Conservation (phyloP, 2,888 invertebrate species). For the Sinodicranocentrus sp. region DNA sequence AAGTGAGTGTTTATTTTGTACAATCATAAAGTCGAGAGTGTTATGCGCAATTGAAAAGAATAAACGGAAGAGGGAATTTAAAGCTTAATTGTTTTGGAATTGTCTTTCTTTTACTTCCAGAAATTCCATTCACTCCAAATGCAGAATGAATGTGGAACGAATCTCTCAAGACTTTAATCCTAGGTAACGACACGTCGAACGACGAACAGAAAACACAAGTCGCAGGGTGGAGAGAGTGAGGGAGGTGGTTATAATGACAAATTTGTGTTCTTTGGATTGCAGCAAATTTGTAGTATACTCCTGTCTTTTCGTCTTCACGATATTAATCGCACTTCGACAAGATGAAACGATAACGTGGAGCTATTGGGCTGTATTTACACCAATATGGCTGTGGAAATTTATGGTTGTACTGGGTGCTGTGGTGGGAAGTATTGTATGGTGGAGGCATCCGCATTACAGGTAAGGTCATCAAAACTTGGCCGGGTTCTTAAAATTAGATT, state of each 20-base stretch:
- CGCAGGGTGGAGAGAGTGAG: not conserved
- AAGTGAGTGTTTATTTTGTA: not conserved
- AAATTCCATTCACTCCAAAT: constrained; percentile 36
- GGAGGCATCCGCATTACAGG: constrained; percentile 97
- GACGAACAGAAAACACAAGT: not conserved
- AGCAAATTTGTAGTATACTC: constrained; percentile 98
- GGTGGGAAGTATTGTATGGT: constrained; percentile 96
- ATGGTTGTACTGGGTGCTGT: constrained; percentile 94
- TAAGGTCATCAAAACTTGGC: too few relatives aligned
- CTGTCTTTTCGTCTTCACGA: constrained; percentile 94
- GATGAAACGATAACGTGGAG: constrained; percentile 95
- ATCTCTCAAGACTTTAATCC: constrained; percentile 95
- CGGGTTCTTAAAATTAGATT: too few relatives aligned
- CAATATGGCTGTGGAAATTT: constrained; percentile 98
- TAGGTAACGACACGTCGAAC: constrained; percentile 82
- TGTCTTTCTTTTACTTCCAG: constrained; percentile 17
- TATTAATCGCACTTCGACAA: constrained; percentile 92
- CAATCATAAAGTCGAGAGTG: not conserved
- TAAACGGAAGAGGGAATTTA: constrained; percentile 17
- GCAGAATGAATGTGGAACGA: constrained; percentile 90
- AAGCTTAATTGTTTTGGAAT: not conserved
- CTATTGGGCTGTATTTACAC: constrained; percentile 97
- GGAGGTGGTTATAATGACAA: not conserved
- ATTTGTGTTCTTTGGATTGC: constrained; percentile 75
- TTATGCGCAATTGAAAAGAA: not conserved